These are phyloP conservation scores for Haliaeetus leucogaster DNA, from an alignment of 2,113 vertebrate genomes.

Conservation along the genomic window DNA sequence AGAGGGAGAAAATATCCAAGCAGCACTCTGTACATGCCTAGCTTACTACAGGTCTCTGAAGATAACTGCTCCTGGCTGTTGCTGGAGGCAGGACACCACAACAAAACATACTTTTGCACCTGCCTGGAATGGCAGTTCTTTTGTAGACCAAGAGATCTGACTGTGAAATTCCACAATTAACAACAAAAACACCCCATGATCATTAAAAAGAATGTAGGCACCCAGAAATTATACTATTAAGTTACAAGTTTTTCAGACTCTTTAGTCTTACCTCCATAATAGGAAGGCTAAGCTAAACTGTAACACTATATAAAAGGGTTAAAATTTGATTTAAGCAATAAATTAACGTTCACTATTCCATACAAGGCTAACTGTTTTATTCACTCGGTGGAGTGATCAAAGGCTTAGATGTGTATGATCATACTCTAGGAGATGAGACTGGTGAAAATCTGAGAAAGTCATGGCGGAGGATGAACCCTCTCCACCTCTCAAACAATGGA, in stretches of 20 bases:
- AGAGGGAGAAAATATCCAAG: neutral
- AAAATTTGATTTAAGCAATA: neutral
- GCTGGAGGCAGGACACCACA: neutral
- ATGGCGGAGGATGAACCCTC: neutral
- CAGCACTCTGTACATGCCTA: neutral
- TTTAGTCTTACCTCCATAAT: neutral
- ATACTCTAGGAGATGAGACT: neutral
- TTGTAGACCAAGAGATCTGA: neutral
- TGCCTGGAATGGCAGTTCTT: neutral
- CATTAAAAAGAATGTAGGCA: neutral
- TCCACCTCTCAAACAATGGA: neutral
- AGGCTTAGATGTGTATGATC: neutral
- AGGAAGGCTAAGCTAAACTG: neutral
- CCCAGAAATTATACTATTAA: neutral
- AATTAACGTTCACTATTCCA: neutral
- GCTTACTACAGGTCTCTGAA: neutral
- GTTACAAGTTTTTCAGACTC: neutral
- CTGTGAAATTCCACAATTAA: neutral
- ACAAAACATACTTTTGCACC: neutral
- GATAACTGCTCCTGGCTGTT: neutral
- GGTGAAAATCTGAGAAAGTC: neutral
- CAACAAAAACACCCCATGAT: rapidly evolving
- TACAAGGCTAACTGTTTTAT: neutral
- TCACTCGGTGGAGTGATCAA: neutral
- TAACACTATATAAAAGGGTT: neutral